Evolutionary conservation across 2,113 vertebrate genomes (phyloP).

Genomic region (Taurulus bubalis): DNA sequence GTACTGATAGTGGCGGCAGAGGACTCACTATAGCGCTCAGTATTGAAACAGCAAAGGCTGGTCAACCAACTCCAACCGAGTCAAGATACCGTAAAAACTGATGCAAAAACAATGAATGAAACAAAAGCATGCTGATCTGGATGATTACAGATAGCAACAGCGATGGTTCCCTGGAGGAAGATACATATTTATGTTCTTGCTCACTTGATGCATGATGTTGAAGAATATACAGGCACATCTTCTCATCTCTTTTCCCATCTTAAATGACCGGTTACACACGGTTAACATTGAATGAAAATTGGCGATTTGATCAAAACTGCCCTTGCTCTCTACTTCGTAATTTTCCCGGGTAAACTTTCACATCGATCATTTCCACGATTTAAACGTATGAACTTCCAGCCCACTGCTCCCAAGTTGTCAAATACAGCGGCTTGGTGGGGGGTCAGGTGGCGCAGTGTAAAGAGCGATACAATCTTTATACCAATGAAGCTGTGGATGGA

Average conservation of each 20-base stretch:
- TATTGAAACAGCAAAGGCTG: background rate
- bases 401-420: background rate
- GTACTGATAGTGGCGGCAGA: background rate
- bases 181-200: background rate
- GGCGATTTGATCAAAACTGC: background rate
- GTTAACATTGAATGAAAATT: background rate
- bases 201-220: background rate
- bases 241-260: background rate
- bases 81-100: background rate
- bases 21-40: background rate
- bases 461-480: too few species aligned
- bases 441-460: too few species aligned
- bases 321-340: background rate
- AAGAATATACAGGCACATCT: background rate
- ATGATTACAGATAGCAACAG: background rate
- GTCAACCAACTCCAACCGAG: background rate
- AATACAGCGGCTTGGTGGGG: background rate
- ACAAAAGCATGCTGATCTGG: background rate
- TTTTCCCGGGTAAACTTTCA: background rate
- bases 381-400: background rate
- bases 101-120: background rate
- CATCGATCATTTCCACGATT: background rate
- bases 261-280: background rate
- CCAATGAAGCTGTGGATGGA: background rate
- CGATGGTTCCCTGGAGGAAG: conserved; percentile 1